A percentile compares a stretch with the other conserved stretches of the same genome.
Evolutionary conservation across 2,888 invertebrate species (phyloP).

Genomic region (Nephrotoma guestfalica): DNA sequence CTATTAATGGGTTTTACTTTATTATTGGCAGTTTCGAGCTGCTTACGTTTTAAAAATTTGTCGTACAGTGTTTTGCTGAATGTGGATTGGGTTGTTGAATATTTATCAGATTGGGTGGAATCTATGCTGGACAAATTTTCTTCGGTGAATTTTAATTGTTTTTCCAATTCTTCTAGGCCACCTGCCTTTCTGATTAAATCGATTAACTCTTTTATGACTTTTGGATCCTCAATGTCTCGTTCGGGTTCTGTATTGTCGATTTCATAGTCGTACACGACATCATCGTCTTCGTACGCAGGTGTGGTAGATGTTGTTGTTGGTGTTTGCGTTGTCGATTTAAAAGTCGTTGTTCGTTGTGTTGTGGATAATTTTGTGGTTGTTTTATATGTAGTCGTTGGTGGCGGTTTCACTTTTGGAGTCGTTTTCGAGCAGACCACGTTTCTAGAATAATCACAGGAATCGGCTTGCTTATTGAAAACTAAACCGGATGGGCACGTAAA

Average conservation of each 20-base stretch:
- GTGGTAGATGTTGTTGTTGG: slow-evolving; percentile 32
- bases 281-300: slow-evolving; percentile 24
- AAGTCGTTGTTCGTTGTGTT: slow-evolving; percentile 31
- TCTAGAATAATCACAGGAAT: slow-evolving; percentile 82
- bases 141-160: slow-evolving; percentile 46
- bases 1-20: slow-evolving; percentile 4
- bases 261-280: slow-evolving; percentile 37
- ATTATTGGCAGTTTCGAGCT: slow-evolving; percentile 7
- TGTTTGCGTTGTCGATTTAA: slow-evolving; percentile 24
- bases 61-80: slow-evolving; percentile 66
- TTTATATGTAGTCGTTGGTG: slow-evolving; percentile 30
- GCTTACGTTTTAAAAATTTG: slow-evolving; percentile 43
- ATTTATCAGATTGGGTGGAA: slow-evolving; percentile 26
- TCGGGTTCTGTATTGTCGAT: slow-evolving; percentile 17
- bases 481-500: slow-evolving; percentile 88
- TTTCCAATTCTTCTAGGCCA: slow-evolving; percentile 76
- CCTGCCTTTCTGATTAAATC: slow-evolving; percentile 76
- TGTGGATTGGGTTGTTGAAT: slow-evolving; percentile 43
- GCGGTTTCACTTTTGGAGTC: slow-evolving; percentile 27
- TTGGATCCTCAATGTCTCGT: slow-evolving; percentile 29
- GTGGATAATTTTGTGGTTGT: slow-evolving; percentile 33
- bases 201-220: slow-evolving; percentile 67
- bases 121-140: slow-evolving; percentile 37
- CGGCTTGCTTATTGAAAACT: slow-evolving; percentile 80
- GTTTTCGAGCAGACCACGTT: slow-evolving; percentile 58